A percentile compares a stretch with the other conserved stretches of the same genome.
These are phyloP conservation scores for Cremastinae sp. DNA, from an alignment of 2,888 invertebrate genomes.

Conservation along the genomic window DNA sequence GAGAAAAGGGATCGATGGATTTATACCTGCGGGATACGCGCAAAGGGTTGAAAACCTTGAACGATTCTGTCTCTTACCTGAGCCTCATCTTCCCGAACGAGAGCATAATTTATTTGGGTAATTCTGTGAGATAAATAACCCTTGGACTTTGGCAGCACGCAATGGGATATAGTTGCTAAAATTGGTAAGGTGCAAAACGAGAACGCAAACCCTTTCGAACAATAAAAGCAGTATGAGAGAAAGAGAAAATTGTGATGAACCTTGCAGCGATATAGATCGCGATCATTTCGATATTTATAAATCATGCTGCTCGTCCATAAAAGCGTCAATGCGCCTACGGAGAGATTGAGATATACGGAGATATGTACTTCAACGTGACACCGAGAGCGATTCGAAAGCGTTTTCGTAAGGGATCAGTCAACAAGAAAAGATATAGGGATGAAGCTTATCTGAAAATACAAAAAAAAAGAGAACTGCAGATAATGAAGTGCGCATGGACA, in stretches of 20 bases:
- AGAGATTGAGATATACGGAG: conserved; percentile 44
- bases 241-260: no score
- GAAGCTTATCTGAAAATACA: not conserved
- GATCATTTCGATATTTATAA: conserved; percentile 50
- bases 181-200: conserved; percentile 54
- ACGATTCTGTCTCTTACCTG: not conserved
- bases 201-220: conserved; percentile 42
- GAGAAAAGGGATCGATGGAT: not conserved
- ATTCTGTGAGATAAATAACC: conserved; percentile 6
- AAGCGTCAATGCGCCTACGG: conserved; percentile 25
- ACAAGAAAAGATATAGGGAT: conserved; percentile 43
- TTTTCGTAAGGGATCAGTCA: conserved; percentile 29
- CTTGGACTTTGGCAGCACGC: conserved; percentile 31
- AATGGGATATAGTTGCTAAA: conserved; percentile 42
- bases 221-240: not conserved
- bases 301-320: conserved; percentile 34
- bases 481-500: conserved; percentile 48
- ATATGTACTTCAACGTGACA: conserved; percentile 8
- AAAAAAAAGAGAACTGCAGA: conserved; percentile 34
- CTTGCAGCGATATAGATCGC: conserved; percentile 27
- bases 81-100: conserved; percentile 3
- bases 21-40: conserved; percentile 31
- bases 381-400: conserved; percentile 15
- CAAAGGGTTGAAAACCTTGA: conserved; percentile 32
- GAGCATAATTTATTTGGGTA: conserved; percentile 43